Conservation (phyloP, 2,797 vertebrate genomes). For the Myotis pilosus region DNA sequence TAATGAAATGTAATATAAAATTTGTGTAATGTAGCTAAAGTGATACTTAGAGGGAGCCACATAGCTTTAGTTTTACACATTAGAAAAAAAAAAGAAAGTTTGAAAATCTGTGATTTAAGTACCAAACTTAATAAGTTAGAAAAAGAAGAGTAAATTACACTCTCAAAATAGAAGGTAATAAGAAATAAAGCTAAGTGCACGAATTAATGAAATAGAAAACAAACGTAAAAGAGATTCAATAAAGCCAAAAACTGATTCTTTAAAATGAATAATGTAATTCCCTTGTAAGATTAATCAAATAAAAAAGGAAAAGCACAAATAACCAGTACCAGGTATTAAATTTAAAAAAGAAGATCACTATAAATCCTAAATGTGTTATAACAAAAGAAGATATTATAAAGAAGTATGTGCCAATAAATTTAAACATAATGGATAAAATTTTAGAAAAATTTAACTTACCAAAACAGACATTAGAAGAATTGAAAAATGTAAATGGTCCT, state of each 20-base stretch:
- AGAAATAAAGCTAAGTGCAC: background rate
- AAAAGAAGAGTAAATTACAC: background rate
- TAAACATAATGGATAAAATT: background rate
- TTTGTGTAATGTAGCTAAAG: background rate
- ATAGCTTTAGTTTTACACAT: background rate
- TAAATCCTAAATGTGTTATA: background rate
- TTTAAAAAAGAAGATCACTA: background rate
- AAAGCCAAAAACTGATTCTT: background rate
- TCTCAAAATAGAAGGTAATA: background rate
- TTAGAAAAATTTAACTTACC: background rate
- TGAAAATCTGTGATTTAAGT: background rate
- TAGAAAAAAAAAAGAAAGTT: background rate
- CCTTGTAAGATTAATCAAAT: background rate
- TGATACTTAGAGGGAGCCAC: background rate
- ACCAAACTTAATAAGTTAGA: background rate
- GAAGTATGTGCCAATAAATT: background rate
- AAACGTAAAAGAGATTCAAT: background rate
- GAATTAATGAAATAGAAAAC: background rate
- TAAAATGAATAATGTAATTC: background rate
- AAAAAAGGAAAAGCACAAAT: background rate
- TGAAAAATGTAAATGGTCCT: background rate
- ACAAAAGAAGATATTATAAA: conserved; percentile 2
- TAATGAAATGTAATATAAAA: background rate
- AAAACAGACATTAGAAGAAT: background rate
- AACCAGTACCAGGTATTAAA: background rate